Evolutionary conservation across 2,797 vertebrate species (phyloP).

Genomic region (Poecilia velifera): DNA sequence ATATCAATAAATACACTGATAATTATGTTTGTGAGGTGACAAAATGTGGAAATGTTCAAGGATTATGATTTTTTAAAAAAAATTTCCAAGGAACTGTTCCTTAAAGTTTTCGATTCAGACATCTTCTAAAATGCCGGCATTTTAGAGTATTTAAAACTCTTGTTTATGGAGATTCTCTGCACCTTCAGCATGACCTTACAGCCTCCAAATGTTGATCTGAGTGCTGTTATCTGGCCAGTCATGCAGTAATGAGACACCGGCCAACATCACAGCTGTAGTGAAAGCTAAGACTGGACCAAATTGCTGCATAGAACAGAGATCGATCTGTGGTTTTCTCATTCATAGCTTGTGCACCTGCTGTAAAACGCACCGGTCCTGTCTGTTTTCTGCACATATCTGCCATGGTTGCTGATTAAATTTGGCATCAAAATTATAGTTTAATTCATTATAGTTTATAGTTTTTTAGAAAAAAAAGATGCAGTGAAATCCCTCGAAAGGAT

Average conservation of each 20-base stretch:
- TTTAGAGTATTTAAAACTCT: conserved; percentile 6
- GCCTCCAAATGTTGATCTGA: conserved; percentile 19
- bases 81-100: neutral
- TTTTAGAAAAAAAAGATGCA: conserved; percentile 33
- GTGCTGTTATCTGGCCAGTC: conserved; percentile 12
- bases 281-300: conserved; percentile 54
- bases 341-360: conserved; percentile 23
- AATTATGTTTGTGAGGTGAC: no score
- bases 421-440: conserved; percentile 16
- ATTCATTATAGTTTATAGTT: neutral
- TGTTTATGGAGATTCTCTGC: conserved; percentile 14
- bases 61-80: no score
- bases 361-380: conserved; percentile 13
- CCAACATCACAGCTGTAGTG: conserved; percentile 42
- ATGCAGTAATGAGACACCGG: conserved; percentile 59
- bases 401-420: conserved; percentile 13
- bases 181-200: conserved; percentile 13
- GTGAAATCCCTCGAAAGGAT: conserved; percentile 22
- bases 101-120: neutral
- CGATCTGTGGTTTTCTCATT: conserved; percentile 54
- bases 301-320: conserved; percentile 48
- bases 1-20: no score
- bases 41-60: no score
- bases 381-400: neutral
- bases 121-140: neutral